Evolutionary conservation across 2,797 vertebrate species (phyloP).

Genomic region (Dendrocincla fuliginosa): DNA sequence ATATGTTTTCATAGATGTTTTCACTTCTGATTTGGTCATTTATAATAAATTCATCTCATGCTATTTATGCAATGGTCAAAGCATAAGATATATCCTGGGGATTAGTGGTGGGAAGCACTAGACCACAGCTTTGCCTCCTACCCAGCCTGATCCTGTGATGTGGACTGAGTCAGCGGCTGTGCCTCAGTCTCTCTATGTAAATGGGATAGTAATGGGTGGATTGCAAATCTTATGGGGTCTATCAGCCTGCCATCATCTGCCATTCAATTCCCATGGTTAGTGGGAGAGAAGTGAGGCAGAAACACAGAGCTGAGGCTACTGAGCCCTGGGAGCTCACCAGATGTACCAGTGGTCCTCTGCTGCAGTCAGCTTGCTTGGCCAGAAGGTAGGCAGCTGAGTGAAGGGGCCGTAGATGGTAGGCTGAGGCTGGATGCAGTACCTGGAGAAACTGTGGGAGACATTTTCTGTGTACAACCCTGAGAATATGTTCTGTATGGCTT

Average conservation of each 20-base stretch:
- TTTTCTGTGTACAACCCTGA: not conserved
- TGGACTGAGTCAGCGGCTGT: not conserved
- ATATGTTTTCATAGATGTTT: not conserved
- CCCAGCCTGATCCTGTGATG: not conserved
- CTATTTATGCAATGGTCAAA: not conserved
- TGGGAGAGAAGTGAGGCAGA: not conserved
- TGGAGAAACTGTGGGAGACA: not conserved
- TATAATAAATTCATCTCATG: not conserved
- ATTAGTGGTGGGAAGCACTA: not conserved
- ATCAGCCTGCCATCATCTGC: not conserved
- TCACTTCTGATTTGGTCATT: not conserved
- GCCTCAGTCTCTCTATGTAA: not conserved
- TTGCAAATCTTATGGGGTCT: not conserved
- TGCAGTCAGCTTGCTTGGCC: rapidly evolving
- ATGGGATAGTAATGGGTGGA: not conserved
- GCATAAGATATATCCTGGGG: not conserved
- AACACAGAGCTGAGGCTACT: not conserved
- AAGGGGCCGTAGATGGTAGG: not conserved
- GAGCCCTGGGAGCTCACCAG: not conserved
- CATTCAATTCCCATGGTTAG: not conserved
- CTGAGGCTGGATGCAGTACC: not conserved
- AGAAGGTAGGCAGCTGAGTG: rapidly evolving
- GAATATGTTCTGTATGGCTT: not conserved
- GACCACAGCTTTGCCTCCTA: not conserved
- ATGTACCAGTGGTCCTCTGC: not conserved